Conservation (phyloP, 2,797 vertebrate genomes). For the Luscinia megarhynchos region DNA sequence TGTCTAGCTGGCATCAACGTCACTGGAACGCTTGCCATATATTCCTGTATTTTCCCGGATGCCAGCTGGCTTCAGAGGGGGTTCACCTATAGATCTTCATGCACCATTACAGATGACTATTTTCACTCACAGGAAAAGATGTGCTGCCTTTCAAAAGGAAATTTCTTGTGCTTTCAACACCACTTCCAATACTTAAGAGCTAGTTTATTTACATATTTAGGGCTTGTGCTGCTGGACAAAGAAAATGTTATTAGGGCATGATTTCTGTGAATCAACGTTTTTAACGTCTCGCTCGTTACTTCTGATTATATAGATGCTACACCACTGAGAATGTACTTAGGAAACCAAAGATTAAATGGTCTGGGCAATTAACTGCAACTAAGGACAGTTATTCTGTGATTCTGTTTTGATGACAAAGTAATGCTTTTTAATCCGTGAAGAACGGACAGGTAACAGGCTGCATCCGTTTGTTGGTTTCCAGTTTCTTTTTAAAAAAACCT, state of each 20-base stretch:
- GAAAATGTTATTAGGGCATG: not conserved
- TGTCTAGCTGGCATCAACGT: not conserved
- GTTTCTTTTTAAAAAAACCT: not conserved
- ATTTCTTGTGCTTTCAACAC: not conserved
- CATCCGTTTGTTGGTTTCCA: not conserved
- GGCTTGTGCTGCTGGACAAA: not conserved
- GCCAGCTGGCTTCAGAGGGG: not conserved
- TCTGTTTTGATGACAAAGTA: not conserved
- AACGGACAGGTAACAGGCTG: not conserved
- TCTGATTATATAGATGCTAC: not conserved
- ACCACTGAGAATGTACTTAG: not conserved
- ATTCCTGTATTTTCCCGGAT: not conserved
- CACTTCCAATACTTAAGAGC: not conserved
- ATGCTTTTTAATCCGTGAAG: not conserved
- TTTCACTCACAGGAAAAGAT: not conserved
- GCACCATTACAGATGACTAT: not conserved
- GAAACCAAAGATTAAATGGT: not conserved
- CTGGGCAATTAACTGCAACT: not conserved
- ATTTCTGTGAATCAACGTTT: not conserved
- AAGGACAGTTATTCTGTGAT: not conserved
- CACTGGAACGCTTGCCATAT: not conserved
- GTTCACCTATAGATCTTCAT: not conserved
- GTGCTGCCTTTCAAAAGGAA: not conserved
- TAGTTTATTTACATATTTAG: not conserved
- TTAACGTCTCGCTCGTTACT: fast-evolving